Conservation (phyloP, 1,140 invertebrate species). For the Mesaphorura yosii region DNA sequence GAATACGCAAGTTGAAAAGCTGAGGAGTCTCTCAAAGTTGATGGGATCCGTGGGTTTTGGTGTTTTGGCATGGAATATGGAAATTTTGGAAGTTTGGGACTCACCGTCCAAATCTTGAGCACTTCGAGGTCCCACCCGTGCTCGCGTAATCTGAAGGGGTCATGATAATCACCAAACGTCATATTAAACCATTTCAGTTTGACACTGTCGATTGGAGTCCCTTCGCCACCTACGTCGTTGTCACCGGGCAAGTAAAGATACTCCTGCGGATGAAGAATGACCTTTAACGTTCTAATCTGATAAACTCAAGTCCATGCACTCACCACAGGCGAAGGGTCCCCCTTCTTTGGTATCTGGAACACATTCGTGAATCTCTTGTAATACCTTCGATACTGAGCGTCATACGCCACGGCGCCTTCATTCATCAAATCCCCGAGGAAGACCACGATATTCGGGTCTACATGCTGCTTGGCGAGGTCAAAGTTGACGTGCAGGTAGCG, state of each 20-base stretch:
- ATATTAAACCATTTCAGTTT: slow-evolving; percentile 66
- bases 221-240: slow-evolving; percentile 90
- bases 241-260: slow-evolving; percentile 76
- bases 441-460: slow-evolving; percentile 71
- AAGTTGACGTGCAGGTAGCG: slow-evolving; percentile 70
- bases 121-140: slow-evolving; percentile 40
- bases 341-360: slow-evolving; percentile 35
- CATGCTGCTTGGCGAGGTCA: slow-evolving; percentile 51
- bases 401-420: slow-evolving; percentile 67
- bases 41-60: too few relatives aligned
- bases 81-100: too few relatives aligned
- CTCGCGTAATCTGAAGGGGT: slow-evolving; percentile 21
- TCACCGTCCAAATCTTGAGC: slow-evolving; percentile 36
- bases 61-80: too few relatives aligned
- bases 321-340: slow-evolving; percentile 3
- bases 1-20: too few relatives aligned
- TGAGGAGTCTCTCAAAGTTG: too few relatives aligned
- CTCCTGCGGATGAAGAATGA: slow-evolving; percentile 49
- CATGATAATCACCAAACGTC: slow-evolving; percentile 53
- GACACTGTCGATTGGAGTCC: slow-evolving; percentile 53
- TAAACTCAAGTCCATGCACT: too few relatives aligned
- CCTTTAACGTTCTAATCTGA: too few relatives aligned
- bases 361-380: slow-evolving; percentile 55
- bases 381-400: slow-evolving; percentile 56
- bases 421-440: slow-evolving; percentile 88